Evolutionary conservation across 2,797 vertebrate species (phyloP).

Genomic region (Paramormyrops hopkinsi): DNA sequence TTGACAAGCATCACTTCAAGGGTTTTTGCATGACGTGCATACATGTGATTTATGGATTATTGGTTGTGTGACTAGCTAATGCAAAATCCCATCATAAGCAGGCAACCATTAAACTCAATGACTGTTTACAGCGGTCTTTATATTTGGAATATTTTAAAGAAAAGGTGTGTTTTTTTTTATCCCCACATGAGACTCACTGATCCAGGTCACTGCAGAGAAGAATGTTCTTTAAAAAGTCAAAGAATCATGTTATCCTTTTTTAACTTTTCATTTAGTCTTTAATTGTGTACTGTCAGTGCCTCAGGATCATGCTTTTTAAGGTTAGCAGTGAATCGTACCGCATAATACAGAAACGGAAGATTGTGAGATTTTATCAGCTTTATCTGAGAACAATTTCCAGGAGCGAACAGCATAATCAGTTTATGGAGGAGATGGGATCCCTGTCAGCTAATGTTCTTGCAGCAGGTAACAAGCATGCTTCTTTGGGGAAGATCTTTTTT

Average conservation of each 20-base stretch:
- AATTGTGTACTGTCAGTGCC: not conserved
- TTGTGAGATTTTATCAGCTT: constrained; percentile 6
- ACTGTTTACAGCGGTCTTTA: constrained; percentile 38
- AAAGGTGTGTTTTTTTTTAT: not conserved
- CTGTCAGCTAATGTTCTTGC: constrained; percentile 13
- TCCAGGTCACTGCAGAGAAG: not conserved
- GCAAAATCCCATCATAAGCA: not conserved
- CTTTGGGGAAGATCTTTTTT: not conserved
- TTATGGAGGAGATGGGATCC: not conserved
- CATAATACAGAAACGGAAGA: not conserved
- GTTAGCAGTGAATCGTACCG: not conserved
- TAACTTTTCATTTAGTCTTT: not conserved
- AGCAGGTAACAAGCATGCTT: not conserved
- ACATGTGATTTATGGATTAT: constrained; percentile 4
- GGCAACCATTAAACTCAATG: constrained; percentile 32
- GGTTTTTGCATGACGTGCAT: constrained; percentile 66
- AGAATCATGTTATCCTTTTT: not conserved
- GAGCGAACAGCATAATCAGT: not conserved
- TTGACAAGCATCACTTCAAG: constrained; percentile 66
- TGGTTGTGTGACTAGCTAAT: not conserved
- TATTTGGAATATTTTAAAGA: constrained; percentile 42
- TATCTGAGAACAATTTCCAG: not conserved
- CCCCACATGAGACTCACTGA: not conserved
- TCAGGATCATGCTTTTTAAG: not conserved
- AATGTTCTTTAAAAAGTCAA: not conserved